phyloP scores from a whole-genome alignment of 2,888 invertebrate species.

The Amiota mariae region DNA sequence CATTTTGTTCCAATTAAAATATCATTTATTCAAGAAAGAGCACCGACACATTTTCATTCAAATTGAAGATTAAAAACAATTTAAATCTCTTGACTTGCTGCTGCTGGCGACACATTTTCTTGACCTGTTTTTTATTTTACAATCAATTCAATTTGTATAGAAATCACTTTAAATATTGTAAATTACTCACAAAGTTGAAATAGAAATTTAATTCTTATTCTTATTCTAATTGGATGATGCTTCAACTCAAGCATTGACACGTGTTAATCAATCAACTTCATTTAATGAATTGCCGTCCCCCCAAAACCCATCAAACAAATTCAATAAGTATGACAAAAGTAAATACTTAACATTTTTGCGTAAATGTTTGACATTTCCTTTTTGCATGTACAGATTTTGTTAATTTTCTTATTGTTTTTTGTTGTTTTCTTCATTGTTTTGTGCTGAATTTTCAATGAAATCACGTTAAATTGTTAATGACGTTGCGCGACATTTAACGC shows the following conservation, averaged over 20 bases:
- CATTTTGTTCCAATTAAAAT: too few relatives aligned
- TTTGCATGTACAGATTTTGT: background rate
- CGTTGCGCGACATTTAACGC: conserved; percentile 55
- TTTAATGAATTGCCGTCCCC: background rate
- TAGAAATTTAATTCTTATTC: background rate
- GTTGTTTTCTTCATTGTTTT: background rate
- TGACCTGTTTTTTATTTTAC: background rate
- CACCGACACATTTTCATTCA: too few relatives aligned
- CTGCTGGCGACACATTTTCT: too few relatives aligned
- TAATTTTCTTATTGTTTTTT: background rate
- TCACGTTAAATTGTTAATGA: conserved; percentile 59
- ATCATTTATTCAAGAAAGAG: too few relatives aligned
- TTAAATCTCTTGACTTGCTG: too few relatives aligned
- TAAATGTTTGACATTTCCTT: conserved; percentile 14
- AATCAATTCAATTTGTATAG: background rate
- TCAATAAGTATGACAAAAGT: background rate
- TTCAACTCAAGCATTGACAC: background rate
- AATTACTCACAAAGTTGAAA: background rate
- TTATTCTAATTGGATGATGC: background rate
- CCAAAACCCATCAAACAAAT: background rate
- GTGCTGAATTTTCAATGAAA: background rate
- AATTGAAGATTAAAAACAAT: too few relatives aligned
- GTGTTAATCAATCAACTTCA: conserved; percentile 26
- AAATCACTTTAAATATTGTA: background rate
- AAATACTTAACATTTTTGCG: conserved; percentile 7